Evolutionary conservation across 2,888 invertebrate genomes (phyloP).

Genomic region (Tribolium freemani): DNA sequence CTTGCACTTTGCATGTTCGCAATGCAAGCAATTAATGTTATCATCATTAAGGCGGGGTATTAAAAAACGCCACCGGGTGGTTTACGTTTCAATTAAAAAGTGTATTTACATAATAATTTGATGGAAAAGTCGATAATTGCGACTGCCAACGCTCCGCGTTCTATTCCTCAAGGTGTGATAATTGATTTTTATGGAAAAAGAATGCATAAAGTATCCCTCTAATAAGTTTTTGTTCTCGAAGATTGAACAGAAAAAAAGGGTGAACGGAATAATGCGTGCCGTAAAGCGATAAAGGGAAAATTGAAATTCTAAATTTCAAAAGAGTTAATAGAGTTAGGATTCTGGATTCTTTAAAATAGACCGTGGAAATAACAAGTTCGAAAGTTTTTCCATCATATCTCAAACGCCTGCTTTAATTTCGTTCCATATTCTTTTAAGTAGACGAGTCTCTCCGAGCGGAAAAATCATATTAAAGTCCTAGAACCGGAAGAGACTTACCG

Average conservation of each 20-base stretch:
- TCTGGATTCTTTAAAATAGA: conserved; percentile 55
- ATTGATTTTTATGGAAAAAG: conserved; percentile 49
- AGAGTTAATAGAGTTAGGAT: conserved; percentile 63
- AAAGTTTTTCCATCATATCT: conserved; percentile 62
- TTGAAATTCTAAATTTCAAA: conserved; percentile 66
- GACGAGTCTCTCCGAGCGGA: conserved; percentile 51
- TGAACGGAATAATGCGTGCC: conserved; percentile 62
- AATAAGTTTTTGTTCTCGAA: conserved; percentile 48
- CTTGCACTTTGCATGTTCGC: conserved; percentile 1
- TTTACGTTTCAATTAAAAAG: conserved; percentile 36
- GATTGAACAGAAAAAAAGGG: conserved; percentile 54
- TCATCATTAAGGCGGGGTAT: conserved; percentile 11
- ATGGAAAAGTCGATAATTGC: conserved; percentile 30
- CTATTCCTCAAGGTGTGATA: conserved; percentile 27
- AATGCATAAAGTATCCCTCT: conserved; percentile 47
- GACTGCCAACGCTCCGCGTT: neutral
- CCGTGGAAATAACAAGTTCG: conserved; percentile 59
- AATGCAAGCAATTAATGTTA: conserved; percentile 14
- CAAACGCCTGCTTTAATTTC: conserved; percentile 57
- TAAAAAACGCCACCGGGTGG: neutral
- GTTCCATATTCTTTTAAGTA: conserved; percentile 55
- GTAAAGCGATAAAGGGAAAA: conserved; percentile 65
- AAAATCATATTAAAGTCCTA: conserved; percentile 51
- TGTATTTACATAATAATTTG: conserved; percentile 33
- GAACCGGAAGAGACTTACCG: conserved; percentile 29